Evolutionary conservation across 2,797 vertebrate genomes (phyloP).

Genomic region (Falco naumanni): DNA sequence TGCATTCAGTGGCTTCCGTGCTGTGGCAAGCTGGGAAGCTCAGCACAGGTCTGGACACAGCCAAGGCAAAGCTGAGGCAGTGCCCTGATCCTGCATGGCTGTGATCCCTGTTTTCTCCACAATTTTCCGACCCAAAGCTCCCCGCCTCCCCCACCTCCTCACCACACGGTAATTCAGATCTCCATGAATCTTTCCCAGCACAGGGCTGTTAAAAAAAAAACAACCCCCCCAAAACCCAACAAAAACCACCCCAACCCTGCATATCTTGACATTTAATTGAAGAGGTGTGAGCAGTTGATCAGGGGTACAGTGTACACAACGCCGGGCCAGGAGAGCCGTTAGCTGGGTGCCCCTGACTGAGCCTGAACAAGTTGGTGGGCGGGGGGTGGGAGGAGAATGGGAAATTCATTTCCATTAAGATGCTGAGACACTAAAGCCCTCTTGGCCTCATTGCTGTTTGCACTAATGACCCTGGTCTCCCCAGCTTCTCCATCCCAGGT

Average conservation of each 20-base stretch:
- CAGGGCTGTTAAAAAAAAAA: neutral
- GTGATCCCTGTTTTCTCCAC: neutral
- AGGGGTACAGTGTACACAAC: neutral
- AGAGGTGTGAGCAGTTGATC: neutral
- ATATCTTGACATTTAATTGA: constrained; percentile 58
- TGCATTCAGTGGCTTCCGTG: neutral
- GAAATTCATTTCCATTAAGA: neutral
- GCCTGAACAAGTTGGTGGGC: neutral
- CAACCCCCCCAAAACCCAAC: neutral
- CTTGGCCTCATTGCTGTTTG: neutral
- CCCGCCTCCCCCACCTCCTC: neutral
- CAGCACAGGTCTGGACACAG: neutral
- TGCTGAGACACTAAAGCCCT: neutral
- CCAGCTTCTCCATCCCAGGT: neutral
- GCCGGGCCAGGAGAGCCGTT: neutral
- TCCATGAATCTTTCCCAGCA: neutral
- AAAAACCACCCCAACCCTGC: neutral
- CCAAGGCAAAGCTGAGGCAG: neutral
- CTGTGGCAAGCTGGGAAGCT: neutral
- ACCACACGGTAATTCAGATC: neutral
- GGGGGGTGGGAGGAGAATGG: rapidly evolving
- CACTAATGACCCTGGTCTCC: neutral
- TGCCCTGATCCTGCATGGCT: neutral
- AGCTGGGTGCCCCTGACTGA: neutral
- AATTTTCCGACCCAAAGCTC: neutral